A percentile compares a stretch with the other conserved stretches of the same genome.
Evolutionary conservation across 1,140 invertebrate genomes (phyloP).

Genomic region (Caerostris darwini): DNA sequence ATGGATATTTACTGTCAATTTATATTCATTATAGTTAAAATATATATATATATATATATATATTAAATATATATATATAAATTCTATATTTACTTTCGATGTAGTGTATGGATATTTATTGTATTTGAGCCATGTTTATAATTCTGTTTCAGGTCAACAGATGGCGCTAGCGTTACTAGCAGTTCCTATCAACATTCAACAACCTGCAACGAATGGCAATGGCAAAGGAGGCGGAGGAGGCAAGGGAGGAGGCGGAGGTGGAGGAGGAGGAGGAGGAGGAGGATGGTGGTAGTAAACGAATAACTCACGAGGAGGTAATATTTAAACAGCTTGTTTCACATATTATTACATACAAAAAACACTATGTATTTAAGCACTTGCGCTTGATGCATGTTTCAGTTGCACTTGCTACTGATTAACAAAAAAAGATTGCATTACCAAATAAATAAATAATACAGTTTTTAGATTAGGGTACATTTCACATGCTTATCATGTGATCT

Average conservation of each 20-base stretch:
- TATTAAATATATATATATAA: too few relatives aligned
- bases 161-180: constrained; percentile 71
- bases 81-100: too few relatives aligned
- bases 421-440: not conserved
- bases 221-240: not conserved
- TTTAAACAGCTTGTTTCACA: not conserved
- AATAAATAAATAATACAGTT: not conserved
- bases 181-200: constrained; percentile 67
- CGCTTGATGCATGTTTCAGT: not conserved
- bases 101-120: too few relatives aligned
- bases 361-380: not conserved
- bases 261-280: constrained; percentile 51
- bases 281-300: constrained; percentile 57
- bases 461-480: too few relatives aligned
- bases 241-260: not conserved
- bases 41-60: too few relatives aligned
- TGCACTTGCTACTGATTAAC: not conserved
- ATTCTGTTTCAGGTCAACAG: constrained; percentile 56
- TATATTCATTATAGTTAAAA: too few relatives aligned
- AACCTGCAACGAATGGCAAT: not conserved
- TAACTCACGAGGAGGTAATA: not conserved
- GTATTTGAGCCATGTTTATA: not conserved
- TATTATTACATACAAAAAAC: not conserved
- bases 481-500: too few relatives aligned
- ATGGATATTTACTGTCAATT: too few relatives aligned